These are phyloP conservation scores for Hephaestus fuliginosus DNA, from an alignment of 2,797 vertebrate genomes.

Conservation along the genomic window DNA sequence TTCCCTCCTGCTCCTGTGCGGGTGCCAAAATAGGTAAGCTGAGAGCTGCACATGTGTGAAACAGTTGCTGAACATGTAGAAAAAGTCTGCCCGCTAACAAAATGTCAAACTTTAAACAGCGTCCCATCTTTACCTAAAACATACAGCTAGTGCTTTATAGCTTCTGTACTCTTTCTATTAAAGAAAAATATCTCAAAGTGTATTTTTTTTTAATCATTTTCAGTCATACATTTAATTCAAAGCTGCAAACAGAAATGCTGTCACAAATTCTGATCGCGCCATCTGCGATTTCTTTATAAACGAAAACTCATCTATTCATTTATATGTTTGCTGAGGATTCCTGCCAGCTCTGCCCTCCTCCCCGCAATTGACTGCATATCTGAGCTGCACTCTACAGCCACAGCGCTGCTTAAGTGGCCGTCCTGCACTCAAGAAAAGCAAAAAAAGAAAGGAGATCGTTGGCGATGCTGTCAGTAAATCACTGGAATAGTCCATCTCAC, in stretches of 20 bases:
- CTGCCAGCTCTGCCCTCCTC: constrained; percentile 25
- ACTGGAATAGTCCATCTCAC: constrained; percentile 40
- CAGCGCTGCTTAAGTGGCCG: constrained; percentile 47
- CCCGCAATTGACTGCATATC: constrained; percentile 47
- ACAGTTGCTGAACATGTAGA: neutral
- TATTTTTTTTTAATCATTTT: too few relatives aligned
- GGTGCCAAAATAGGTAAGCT: constrained; percentile 73
- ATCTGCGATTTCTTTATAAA: constrained; percentile 14
- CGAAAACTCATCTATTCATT: neutral
- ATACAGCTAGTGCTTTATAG: neutral
- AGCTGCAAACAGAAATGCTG: too few relatives aligned
- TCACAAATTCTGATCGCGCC: neutral
- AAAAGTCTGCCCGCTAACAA: too few relatives aligned
- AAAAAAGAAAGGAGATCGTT: constrained; percentile 21
- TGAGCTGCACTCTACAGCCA: constrained; percentile 43
- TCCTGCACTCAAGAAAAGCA: constrained; percentile 46
- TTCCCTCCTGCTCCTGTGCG: constrained; percentile 65
- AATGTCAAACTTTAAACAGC: neutral
- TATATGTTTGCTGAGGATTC: neutral
- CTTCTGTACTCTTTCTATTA: neutral
- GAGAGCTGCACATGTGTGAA: neutral
- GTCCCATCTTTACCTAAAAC: too few relatives aligned
- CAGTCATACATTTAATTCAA: too few relatives aligned
- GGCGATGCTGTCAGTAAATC: constrained; percentile 54
- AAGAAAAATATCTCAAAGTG: neutral